A percentile compares a stretch with the other conserved stretches of the same genome.
phyloP scores from a whole-genome alignment of 1,140 invertebrate genomes.

The Ips typographus region DNA sequence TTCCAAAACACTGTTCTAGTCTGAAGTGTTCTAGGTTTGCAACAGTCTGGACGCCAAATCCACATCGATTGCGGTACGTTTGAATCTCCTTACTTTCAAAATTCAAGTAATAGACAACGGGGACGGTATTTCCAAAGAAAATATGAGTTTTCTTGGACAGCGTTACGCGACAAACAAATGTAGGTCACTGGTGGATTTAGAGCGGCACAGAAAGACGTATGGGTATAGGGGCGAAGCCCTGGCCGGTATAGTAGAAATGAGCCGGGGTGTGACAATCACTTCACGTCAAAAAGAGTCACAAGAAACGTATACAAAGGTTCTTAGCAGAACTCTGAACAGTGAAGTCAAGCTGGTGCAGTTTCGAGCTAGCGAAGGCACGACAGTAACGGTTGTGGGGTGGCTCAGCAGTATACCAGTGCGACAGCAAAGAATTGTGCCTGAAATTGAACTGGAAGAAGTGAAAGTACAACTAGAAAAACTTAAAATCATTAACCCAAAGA shows the following conservation, averaged over 20 bases:
- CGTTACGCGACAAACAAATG: conserved; percentile 68
- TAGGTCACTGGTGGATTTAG: conserved; percentile 54
- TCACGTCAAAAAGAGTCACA: conserved; percentile 52
- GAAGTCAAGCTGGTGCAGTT: conserved; percentile 32
- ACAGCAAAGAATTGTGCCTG: conserved; percentile 56
- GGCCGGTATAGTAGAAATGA: conserved; percentile 61
- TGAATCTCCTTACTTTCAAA: conserved; percentile 59
- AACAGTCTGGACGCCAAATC: conserved; percentile 67
- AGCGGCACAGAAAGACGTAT: conserved; percentile 57
- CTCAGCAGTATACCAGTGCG: conserved; percentile 65
- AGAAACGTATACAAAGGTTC: conserved; percentile 56
- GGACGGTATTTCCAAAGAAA: conserved; percentile 55
- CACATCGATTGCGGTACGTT: conserved; percentile 62
- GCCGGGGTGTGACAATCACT: conserved; percentile 58
- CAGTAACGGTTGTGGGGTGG: conserved; percentile 63
- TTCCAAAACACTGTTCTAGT: not conserved
- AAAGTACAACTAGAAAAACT: conserved; percentile 59
- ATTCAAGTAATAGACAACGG: conserved; percentile 72
- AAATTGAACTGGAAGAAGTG: conserved; percentile 61
- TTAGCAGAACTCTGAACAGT: conserved; percentile 39
- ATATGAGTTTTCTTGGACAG: conserved; percentile 59
- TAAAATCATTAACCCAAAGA: conserved; percentile 59
- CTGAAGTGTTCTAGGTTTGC: conserved; percentile 53
- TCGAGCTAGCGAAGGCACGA: conserved; percentile 62
- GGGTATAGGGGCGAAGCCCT: conserved; percentile 67